Conservation (phyloP, 2,797 vertebrate genomes). For the Crenuchus spilurus region DNA sequence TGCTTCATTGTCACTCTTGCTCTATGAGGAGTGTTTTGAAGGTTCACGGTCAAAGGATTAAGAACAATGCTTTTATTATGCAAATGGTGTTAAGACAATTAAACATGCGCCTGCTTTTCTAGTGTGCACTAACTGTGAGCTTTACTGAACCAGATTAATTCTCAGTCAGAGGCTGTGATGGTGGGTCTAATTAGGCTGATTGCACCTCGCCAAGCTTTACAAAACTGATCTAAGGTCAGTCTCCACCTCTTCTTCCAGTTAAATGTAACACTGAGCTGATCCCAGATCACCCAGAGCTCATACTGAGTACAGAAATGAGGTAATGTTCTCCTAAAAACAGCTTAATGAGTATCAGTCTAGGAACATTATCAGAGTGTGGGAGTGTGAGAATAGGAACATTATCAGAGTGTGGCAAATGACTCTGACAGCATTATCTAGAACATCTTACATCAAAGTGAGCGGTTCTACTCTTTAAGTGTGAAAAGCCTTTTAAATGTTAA, state of each 20-base stretch:
- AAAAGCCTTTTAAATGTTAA: too few relatives aligned
- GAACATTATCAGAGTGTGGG: neutral
- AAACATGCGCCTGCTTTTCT: neutral
- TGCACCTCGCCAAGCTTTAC: slow-evolving; percentile 30
- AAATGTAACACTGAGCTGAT: neutral
- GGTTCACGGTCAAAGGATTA: slow-evolving; percentile 9
- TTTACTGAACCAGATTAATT: slow-evolving; percentile 11
- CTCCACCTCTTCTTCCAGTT: neutral
- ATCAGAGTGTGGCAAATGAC: too few relatives aligned
- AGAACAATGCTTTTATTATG: slow-evolving; percentile 19
- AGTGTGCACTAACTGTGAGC: slow-evolving; percentile 5
- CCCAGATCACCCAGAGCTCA: neutral
- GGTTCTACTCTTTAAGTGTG: too few relatives aligned
- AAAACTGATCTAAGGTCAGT: neutral
- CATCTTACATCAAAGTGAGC: too few relatives aligned
- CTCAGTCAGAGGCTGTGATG: slow-evolving; percentile 18
- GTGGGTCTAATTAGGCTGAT: slow-evolving; percentile 35
- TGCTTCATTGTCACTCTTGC: slow-evolving; percentile 5
- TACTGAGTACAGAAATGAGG: neutral
- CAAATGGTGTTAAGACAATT: slow-evolving; percentile 21
- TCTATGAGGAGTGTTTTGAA: neutral
- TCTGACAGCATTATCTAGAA: too few relatives aligned
- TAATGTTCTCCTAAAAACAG: neutral
- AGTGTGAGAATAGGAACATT: too few relatives aligned
- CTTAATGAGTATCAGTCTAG: neutral